Conservation (phyloP, 2,888 invertebrate species). For the Bruchidius siliquastri region DNA sequence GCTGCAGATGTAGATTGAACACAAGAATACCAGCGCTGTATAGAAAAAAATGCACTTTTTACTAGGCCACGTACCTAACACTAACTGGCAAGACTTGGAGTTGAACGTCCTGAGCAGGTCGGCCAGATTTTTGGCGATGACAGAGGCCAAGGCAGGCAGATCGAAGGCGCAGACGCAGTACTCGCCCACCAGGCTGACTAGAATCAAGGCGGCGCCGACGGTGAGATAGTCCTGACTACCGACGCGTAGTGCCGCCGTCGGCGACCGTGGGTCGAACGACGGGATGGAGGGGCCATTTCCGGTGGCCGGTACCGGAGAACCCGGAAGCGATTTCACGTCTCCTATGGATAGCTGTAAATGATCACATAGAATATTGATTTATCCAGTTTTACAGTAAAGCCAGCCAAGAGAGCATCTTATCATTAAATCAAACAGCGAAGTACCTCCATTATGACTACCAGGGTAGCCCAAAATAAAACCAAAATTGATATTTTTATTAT, state of each 20-base stretch:
- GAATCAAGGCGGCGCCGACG: constrained; percentile 77
- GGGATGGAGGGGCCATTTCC: background rate
- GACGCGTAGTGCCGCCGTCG: constrained; percentile 48
- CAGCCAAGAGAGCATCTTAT: too few species aligned
- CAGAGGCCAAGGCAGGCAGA: constrained; percentile 72
- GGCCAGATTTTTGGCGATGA: constrained; percentile 78
- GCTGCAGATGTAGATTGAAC: too few species aligned
- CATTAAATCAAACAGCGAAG: too few species aligned
- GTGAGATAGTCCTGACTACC: constrained; percentile 63
- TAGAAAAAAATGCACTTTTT: too few species aligned
- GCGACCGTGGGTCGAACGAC: constrained; percentile 39
- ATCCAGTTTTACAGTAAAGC: too few species aligned
- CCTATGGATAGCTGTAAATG: background rate
- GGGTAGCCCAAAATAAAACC: too few species aligned
- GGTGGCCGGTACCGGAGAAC: constrained; percentile 26
- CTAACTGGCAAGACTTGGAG: constrained; percentile 86
- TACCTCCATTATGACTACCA: too few species aligned
- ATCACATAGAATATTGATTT: background rate
- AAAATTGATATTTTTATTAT: too few species aligned
- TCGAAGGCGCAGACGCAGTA: constrained; percentile 81
- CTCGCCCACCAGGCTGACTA: constrained; percentile 86
- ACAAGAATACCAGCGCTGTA: too few species aligned
- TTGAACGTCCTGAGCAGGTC: constrained; percentile 85
- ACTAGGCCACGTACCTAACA: constrained; percentile 66
- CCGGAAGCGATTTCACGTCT: constrained; percentile 35